Base-by-base conservation (phyloP, 2,888 invertebrate genomes). In the Spisula solida region DNA sequence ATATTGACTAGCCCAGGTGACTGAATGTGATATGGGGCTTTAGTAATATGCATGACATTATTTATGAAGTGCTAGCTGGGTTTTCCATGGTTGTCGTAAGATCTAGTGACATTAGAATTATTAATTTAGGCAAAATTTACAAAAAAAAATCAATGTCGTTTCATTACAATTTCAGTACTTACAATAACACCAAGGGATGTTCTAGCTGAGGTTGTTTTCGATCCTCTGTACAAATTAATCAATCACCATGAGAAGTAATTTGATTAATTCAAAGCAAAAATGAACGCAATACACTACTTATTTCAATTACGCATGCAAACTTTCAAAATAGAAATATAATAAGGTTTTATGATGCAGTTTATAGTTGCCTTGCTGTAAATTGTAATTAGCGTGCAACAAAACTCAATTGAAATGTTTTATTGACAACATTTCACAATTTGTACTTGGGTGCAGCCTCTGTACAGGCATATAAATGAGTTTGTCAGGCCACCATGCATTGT, bases 31-130 rank as follows among this genome's bases (percentile, higher is more conserved):
- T n/a, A n/a, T n/a, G n/a, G n/a, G n/a, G n/a, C n/a, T n/a, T n/a
- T n/a, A n/a, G n/a, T n/a, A n/a, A n/a, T n/a, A n/a, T n/a, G n/a
- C n/a, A n/a, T n/a, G n/a, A n/a, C n/a, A n/a, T n/a, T n/a, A n/a
- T n/a, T n/a, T n/a, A n/a, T n/a, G n/a, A n/a, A n/a, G n/a, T n/a
- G n/a, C n/a, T n/a, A n/a, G n/a, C n/a, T n/a, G n/a, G n/a, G n/a
- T n/a, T n/a, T n/a, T n/a, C n/a, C n/a, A n/a, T n/a, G n/a, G n/a
- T n/a, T n/a, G n/a, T n/a, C n/a, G n/a, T 66, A 12, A 66, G 25
- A 66, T 66, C 25, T 66, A 66, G 25, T 66, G 60, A 66, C 60
- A n/a, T 66, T 10, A 25, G 25, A 66, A 66, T 66, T 66, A 66
- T 25, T 10, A 66, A 66, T 66, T 66, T 25, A 66, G 20, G 12